phyloP scores from a whole-genome alignment of 2,113 vertebrate genomes.

The Colossoma macropomum region DNA sequence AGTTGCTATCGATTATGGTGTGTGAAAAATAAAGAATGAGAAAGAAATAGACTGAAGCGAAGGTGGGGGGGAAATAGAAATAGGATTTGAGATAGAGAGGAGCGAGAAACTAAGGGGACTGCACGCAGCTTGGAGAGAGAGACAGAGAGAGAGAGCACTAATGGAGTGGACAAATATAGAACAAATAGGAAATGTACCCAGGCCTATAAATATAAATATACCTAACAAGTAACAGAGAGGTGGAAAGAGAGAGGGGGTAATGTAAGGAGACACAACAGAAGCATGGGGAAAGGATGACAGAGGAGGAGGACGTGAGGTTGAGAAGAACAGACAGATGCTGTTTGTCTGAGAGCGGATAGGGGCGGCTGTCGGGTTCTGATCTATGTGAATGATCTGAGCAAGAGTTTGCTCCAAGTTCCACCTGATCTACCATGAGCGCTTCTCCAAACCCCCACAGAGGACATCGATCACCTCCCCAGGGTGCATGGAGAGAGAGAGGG shows the following conservation, averaged over 20 bases:
- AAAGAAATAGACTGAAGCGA: constrained; percentile 1
- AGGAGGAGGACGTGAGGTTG: neutral
- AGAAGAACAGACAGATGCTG: constrained; percentile 2
- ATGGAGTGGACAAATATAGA: neutral
- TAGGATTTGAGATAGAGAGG: neutral
- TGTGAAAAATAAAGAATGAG: constrained; percentile 17
- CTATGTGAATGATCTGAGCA: constrained; percentile 44
- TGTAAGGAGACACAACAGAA: neutral
- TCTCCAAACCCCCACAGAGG: constrained; percentile 38
- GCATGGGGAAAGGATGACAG: neutral
- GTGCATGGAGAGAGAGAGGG: constrained; percentile 43
- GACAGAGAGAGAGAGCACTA: neutral
- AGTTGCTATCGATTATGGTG: constrained; percentile 33
- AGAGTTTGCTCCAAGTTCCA: constrained; percentile 37
- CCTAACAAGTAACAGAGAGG: constrained; percentile 4
- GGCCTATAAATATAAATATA: neutral
- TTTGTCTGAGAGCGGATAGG: constrained; percentile 20
- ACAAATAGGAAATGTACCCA: constrained; percentile 7
- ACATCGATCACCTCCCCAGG: constrained; percentile 43
- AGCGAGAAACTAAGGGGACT: neutral
- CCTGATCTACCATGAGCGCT: constrained; percentile 49
- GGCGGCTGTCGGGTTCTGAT: constrained; percentile 36
- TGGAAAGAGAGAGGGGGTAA: neutral
- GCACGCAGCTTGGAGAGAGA: neutral
- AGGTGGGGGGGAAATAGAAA: neutral